Evolutionary conservation across 2,888 invertebrate genomes (phyloP).

Genomic region (Seira ritae): DNA sequence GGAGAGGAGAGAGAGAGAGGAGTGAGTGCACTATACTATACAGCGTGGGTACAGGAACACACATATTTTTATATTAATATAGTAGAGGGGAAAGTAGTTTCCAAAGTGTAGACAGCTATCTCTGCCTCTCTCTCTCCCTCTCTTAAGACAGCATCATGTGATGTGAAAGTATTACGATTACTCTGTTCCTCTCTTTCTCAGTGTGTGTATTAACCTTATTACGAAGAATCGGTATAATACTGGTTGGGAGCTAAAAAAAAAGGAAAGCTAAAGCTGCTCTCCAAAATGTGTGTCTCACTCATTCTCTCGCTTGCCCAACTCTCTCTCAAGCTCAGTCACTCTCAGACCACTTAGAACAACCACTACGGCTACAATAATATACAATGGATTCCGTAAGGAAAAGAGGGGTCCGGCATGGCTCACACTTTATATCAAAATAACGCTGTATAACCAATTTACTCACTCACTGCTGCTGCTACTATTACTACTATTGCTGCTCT

Average conservation of each 20-base stretch:
- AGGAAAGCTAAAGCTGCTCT: no score
- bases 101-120: conserved; percentile 58
- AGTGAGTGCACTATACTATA: background rate
- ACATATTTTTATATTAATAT: conserved; percentile 33
- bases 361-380: conserved; percentile 56
- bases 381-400: conserved; percentile 48
- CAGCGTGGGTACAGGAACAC: background rate
- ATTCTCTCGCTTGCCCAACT: conserved; percentile 26
- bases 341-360: conserved; percentile 55
- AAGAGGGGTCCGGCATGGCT: conserved; percentile 41
- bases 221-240: conserved; percentile 20
- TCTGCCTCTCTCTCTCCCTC: conserved; percentile 13
- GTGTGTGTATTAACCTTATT: conserved; percentile 58
- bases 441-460: no score
- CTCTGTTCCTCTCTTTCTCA: conserved; percentile 15
- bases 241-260: background rate
- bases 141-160: conserved; percentile 53
- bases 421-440: background rate
- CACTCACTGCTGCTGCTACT: no score
- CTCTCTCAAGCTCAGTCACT: conserved; percentile 51
- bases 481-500: no score
- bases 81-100: conserved; percentile 51
- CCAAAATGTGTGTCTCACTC: conserved; percentile 12
- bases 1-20: background rate
- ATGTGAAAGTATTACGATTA: conserved; percentile 56